Base-by-base conservation (phyloP, 2,797 vertebrate species). In the Aldrovandia affinis region DNA sequence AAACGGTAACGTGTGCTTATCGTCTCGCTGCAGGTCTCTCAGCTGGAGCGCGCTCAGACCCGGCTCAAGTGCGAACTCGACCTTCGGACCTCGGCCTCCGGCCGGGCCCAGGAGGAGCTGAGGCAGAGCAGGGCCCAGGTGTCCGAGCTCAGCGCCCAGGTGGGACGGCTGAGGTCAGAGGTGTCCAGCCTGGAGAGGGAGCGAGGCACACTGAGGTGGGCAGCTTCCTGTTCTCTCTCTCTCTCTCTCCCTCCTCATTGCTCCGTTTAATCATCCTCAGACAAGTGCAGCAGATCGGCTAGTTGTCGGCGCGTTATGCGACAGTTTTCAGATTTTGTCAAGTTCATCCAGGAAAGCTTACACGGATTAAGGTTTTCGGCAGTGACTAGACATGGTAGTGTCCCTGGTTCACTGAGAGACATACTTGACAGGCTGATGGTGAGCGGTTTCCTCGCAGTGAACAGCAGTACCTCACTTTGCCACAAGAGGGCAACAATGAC, bases 141-240 rank as follows among this genome's bases (percentile, higher is more conserved):
- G 57, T 88, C 90, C 0, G 95, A 96, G 85, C 92, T 95, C 87
- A 88, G 91, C 86, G 90, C 91, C 85, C 89, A 94, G 85, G 86
- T 89, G 68, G 91, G 93, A 47, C 39, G 88, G 84, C 92, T 95
- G 82, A 93, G 90, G 87, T 89, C 93, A 83, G 92, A 96, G 85
- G 89, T 95, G 88, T 89, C 88, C 89, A 92, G 87, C 85, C 92
- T 95, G 84, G 94, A 94, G 88, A 92, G 91, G 68, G 93, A 96
- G 79, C 93, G 93, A 88, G 89, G 92, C 80, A 86, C 91, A 18
- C 88, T 96, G 86, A 93, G 96, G 97, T 97, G 88, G 89, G 86
- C 83, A 61, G 28, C 9, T 39, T 22, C n/a, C 0, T 36, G 28
- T 52, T 33, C 6, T 25, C 55, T 39, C 39, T 20, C 89, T 88